A percentile compares a stretch with the other conserved stretches of the same genome.
phyloP scores from a whole-genome alignment of 2,113 vertebrate species.

The Siniperca chuatsi region DNA sequence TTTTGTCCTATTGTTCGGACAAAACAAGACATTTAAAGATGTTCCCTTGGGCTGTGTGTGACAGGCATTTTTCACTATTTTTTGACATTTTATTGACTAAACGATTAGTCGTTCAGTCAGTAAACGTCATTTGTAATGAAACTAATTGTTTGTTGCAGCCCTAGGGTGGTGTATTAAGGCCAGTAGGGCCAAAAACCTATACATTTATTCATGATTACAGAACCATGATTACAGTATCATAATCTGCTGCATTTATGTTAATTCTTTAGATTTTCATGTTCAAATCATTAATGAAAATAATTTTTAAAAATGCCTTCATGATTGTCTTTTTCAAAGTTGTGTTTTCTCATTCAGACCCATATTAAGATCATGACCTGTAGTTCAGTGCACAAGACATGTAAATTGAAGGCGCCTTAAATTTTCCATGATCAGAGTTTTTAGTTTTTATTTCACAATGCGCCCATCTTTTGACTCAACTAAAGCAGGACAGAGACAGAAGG shows the following conservation, averaged over 20 bases:
- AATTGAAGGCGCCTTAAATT: conserved; percentile 13
- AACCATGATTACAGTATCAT: conserved; percentile 2
- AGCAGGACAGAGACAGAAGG: conserved; percentile 74
- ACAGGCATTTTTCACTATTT: background rate
- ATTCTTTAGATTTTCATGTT: conserved; percentile 9
- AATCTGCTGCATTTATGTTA: background rate
- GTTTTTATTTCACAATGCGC: background rate
- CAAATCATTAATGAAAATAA: conserved; percentile 15
- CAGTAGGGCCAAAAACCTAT: background rate
- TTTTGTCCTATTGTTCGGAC: background rate
- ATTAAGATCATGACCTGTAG: background rate
- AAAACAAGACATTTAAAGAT: background rate
- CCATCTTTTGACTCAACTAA: conserved; percentile 56
- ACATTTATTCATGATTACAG: conserved; percentile 14
- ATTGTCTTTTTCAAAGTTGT: background rate
- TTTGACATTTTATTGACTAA: background rate
- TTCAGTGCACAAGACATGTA: conserved; percentile 10
- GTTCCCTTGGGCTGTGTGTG: background rate
- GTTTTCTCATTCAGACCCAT: background rate
- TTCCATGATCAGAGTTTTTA: conserved; percentile 9
- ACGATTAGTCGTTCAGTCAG: background rate
- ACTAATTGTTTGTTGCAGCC: background rate
- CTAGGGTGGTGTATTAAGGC: background rate
- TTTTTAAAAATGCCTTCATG: background rate
- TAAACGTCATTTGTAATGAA: no score